Conservation (phyloP, 2,113 vertebrate species). For the Plotosus lineatus region DNA sequence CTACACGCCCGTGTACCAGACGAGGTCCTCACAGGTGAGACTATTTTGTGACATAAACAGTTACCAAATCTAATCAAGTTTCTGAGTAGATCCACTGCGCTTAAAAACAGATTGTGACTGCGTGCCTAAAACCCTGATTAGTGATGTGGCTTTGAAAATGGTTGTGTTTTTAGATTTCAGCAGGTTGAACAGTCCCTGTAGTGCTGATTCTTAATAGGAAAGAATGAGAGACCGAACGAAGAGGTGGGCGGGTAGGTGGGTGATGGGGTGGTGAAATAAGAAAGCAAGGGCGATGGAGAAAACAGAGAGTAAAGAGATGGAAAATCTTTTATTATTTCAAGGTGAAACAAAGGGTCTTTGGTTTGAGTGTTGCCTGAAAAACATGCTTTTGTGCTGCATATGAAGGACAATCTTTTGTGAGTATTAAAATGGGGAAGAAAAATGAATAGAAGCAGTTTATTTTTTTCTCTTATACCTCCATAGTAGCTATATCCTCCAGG, state of each 20-base stretch:
- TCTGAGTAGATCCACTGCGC: not conserved
- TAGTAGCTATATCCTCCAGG: conserved; percentile 93
- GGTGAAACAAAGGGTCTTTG: conserved; percentile 28
- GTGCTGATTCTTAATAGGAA: not conserved
- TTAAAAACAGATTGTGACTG: conserved; percentile 15
- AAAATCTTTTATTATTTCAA: conserved; percentile 43
- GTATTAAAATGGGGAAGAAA: not conserved
- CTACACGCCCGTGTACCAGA: not conserved
- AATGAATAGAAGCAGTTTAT: not conserved
- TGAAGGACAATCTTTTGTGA: conserved; percentile 34
- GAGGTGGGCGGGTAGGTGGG: not conserved
- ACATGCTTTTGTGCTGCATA: conserved; percentile 1
- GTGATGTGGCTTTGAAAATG: not conserved
- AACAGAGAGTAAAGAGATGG: not conserved
- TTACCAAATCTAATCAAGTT: conserved; percentile 16
- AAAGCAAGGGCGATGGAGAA: not conserved
- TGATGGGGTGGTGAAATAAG: not conserved
- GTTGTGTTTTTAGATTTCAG: conserved; percentile 3
- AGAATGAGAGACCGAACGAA: not conserved
- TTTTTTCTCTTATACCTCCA: conserved; percentile 78
- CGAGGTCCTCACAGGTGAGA: conserved; percentile 2
- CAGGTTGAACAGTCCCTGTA: not conserved
- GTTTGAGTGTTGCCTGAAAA: conserved; percentile 13
- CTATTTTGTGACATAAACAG: not conserved
- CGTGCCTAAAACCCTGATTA: conserved; percentile 25